Base-by-base conservation (phyloP, 2,113 vertebrate species). In the Malurus melanocephalus region DNA sequence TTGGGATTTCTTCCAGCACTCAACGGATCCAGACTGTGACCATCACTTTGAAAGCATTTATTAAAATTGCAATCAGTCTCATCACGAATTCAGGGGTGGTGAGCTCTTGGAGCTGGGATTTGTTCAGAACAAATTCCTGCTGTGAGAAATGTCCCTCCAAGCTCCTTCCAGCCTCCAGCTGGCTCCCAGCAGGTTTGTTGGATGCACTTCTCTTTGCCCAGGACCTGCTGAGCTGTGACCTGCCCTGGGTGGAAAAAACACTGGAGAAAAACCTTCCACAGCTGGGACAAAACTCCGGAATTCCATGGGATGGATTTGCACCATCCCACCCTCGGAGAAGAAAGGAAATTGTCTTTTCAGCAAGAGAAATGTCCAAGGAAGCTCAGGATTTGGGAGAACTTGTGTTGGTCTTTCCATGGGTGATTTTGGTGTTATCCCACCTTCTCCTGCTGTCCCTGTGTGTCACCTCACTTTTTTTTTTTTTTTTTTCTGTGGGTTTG, bases 401-500 rank as follows among this genome's bases (percentile, higher is more conserved):
- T 42, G 49, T 80, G 51, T 13, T 89, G 56, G 49, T 51, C 46
- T 72, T 32, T 65, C 49, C 66, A 13, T 0, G 0, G 77, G 28
- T 77, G 57, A 6, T 7, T 84, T 71, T 65, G 74, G 74, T 12
- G 4, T 9, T 72, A 32, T 16, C 18, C 4, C 28, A 21, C 32
- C 20, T 53, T 52, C 33, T 57, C 12, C 69, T 42, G 24, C 32
- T 52, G 75, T 48, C 56, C 51, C 20, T 46, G n/a, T 18, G 26
- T 32, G 80, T 42, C 28, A 2, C 4, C n/a, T 16, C 2, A 0
- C 11, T 0, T 1, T 38, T 38, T 38, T 35, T 35, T 35, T 35
- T 49, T 53, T 14, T n/a, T n/a, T n/a, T n/a, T n/a, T n/a, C n/a
- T n/a, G n/a, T n/a, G n/a, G n/a, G n/a, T n/a, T n/a, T n/a, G n/a